These are phyloP conservation scores for Mus pahari DNA, from an alignment of 2,113 vertebrate genomes.

Conservation along the genomic window DNA sequence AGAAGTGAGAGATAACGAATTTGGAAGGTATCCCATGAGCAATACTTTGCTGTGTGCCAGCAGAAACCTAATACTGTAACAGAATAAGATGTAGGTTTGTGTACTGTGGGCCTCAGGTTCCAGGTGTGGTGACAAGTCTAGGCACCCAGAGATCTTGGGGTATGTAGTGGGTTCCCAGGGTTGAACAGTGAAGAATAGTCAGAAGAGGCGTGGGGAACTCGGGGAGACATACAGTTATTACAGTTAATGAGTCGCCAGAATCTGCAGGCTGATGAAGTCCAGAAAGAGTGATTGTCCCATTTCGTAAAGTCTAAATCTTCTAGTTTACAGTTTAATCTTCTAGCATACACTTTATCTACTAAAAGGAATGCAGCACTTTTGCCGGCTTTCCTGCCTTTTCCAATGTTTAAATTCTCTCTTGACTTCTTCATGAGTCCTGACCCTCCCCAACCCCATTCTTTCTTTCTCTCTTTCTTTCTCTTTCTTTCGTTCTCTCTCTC, in stretches of 20 bases:
- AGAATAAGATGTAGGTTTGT: neutral
- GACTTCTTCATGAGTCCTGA: neutral
- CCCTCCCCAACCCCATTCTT: neutral
- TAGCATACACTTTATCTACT: neutral
- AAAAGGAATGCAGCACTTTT: neutral
- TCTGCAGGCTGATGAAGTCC: neutral
- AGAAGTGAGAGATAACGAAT: constrained; percentile 1
- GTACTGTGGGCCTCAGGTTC: neutral
- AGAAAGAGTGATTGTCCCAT: neutral
- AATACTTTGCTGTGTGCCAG: neutral
- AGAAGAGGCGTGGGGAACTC: neutral
- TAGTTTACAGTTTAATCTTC: neutral
- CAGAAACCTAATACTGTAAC: neutral
- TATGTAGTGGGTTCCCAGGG: too few relatives aligned
- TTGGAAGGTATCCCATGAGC: neutral
- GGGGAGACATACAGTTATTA: neutral
- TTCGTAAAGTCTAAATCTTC: neutral
- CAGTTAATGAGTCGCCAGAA: neutral
- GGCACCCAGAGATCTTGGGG: neutral
- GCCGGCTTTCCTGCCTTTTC: neutral
- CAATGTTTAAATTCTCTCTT: neutral
- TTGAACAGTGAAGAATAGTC: neutral
- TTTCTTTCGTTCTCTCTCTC: too few relatives aligned
- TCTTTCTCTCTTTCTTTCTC: neutral
- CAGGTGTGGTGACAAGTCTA: neutral